phyloP scores from a whole-genome alignment of 2,888 invertebrate genomes.

The Nomada lathburiana region DNA sequence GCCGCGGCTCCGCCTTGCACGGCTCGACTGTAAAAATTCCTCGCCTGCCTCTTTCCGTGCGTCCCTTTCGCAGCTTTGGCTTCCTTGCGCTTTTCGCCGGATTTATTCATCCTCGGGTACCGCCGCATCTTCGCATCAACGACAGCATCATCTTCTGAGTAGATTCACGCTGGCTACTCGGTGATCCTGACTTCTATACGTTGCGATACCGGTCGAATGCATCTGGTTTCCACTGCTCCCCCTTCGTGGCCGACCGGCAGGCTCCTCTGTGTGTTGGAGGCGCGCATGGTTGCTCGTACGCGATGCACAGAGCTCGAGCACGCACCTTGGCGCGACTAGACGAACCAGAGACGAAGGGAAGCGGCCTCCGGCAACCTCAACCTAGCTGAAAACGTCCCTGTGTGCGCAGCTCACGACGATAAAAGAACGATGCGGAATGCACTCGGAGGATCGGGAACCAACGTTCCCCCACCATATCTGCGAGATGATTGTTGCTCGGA shows the following conservation, averaged over 20 bases:
- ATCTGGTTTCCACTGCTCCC: conserved; percentile 35
- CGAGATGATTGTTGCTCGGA: background rate
- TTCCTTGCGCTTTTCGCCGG: background rate
- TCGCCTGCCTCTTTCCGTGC: background rate
- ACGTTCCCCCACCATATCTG: background rate
- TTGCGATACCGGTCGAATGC: conserved; percentile 41
- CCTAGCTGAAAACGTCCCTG: conserved; percentile 45
- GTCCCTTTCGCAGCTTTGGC: background rate
- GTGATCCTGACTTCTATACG: background rate
- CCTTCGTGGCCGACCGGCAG: background rate
- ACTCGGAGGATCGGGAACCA: background rate
- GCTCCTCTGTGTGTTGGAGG: background rate
- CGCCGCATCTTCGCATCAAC: too few relatives aligned
- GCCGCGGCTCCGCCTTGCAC: background rate
- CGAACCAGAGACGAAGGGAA: conserved; percentile 73
- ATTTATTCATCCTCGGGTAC: too few relatives aligned
- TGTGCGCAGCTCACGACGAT: conserved; percentile 1
- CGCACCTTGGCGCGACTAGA: conserved; percentile 64
- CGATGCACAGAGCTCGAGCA: conserved; percentile 7
- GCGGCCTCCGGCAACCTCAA: conserved; percentile 71
- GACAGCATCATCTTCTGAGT: background rate
- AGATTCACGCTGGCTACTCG: background rate
- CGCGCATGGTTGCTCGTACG: conserved; percentile 7
- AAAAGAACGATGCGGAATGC: conserved; percentile 20
- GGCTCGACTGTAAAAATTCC: background rate